Evolutionary conservation across 2,113 vertebrate genomes (phyloP).

Genomic region (Tragelaphus strepsiceros): DNA sequence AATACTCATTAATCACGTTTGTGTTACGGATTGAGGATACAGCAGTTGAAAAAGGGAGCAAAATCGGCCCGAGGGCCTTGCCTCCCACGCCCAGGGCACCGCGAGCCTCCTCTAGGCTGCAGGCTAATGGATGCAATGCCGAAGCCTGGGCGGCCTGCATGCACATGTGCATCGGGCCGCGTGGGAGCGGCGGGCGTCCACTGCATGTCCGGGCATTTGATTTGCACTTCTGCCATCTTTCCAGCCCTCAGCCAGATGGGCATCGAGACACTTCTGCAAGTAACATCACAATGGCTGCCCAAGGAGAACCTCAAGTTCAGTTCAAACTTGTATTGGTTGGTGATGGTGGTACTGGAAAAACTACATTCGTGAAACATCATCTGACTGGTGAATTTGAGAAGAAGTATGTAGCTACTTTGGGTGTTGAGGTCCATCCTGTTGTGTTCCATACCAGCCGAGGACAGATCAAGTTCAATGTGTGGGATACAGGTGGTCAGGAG

Average conservation of each 20-base stretch:
- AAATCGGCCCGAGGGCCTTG: rapidly evolving
- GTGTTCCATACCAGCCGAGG: rapidly evolving
- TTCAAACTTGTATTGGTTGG: not conserved
- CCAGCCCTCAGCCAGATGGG: rapidly evolving
- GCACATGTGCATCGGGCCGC: too few relatives aligned
- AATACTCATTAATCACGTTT: not conserved
- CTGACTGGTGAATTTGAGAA: not conserved
- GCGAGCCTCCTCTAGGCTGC: not conserved
- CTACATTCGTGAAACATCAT: not conserved
- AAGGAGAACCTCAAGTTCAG: not conserved
- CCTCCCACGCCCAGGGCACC: too few relatives aligned
- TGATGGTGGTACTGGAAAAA: not conserved
- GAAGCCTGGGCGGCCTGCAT: too few relatives aligned
- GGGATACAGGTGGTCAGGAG: not conserved
- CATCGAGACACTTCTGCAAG: rapidly evolving
- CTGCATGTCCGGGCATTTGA: not conserved
- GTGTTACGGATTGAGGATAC: not conserved
- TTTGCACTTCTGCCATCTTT: not conserved
- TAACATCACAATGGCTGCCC: not conserved
- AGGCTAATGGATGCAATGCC: rapidly evolving
- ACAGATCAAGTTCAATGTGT: not conserved
- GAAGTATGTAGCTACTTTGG: not conserved
- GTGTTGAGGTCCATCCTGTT: not conserved
- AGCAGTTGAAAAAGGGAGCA: not conserved
- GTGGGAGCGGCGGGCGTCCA: rapidly evolving